Conservation (phyloP, 1,140 invertebrate species). For the Conus ventricosus region DNA sequence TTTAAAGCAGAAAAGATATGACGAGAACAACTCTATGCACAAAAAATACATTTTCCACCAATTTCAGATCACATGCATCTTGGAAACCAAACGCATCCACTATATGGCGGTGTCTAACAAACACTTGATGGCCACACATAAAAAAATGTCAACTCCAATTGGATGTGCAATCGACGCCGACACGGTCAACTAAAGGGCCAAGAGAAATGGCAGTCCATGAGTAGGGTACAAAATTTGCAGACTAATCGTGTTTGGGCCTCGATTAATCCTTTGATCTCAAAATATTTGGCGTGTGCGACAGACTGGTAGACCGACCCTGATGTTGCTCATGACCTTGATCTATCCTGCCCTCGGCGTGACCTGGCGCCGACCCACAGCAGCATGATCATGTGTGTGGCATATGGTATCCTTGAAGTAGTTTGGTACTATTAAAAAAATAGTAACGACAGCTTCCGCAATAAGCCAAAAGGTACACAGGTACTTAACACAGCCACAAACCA, state of each 20-base stretch:
- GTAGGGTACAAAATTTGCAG: neutral
- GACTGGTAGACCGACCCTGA: neutral
- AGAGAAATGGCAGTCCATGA: conserved; percentile 14
- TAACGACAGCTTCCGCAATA: conserved; percentile 4
- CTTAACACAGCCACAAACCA: conserved; percentile 4
- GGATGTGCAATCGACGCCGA: conserved; percentile 20
- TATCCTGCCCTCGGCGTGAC: neutral
- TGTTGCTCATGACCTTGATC: neutral
- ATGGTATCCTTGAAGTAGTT: conserved; percentile 6
- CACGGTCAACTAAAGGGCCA: neutral
- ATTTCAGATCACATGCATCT: conserved; percentile 46
- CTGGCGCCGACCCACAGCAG: neutral
- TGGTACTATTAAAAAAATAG: neutral
- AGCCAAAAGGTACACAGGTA: conserved; percentile 36
- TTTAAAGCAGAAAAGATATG: conserved; percentile 24
- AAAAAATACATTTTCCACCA: conserved; percentile 43
- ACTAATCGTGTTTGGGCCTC: neutral
- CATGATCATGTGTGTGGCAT: conserved; percentile 2
- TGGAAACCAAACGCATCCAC: conserved; percentile 32
- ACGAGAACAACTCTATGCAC: conserved; percentile 27
- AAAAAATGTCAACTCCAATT: conserved; percentile 11
- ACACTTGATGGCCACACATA: conserved; percentile 24
- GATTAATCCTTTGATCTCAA: no score
- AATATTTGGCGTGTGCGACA: neutral
- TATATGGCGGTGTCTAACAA: conserved; percentile 24